phyloP scores from a whole-genome alignment of 2,888 invertebrate genomes.

The Stegana nigrithorax region DNA sequence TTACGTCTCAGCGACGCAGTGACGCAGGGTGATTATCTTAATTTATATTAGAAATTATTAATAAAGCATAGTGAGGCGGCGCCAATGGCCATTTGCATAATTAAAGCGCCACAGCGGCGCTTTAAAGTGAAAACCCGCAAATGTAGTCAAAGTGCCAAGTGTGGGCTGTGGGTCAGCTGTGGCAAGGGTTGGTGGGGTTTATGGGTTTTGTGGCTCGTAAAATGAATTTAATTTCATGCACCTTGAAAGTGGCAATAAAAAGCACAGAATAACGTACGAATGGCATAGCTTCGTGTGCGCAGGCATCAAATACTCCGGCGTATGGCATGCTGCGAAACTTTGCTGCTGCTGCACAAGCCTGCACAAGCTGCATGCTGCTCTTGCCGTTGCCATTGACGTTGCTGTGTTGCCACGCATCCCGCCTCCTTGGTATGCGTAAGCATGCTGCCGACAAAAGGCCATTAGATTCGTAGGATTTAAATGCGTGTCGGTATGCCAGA shows the following conservation, averaged over 20 bases:
- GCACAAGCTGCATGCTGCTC: not conserved
- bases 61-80: not conserved
- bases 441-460: not conserved
- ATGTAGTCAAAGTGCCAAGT: too few relatives aligned
- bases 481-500: slow-evolving; percentile 32
- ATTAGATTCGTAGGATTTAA: slow-evolving; percentile 30
- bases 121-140: not conserved
- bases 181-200: too few relatives aligned
- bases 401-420: slow-evolving; percentile 16
- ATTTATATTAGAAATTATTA: slow-evolving; percentile 9
- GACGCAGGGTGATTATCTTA: too few relatives aligned
- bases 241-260: slow-evolving; percentile 57
- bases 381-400: not conserved
- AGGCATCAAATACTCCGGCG: slow-evolving; percentile 1
- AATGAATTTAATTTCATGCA: slow-evolving; percentile 55
- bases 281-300: slow-evolving; percentile 31
- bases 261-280: slow-evolving; percentile 43
- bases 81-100: slow-evolving; percentile 52
- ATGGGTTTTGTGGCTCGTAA: slow-evolving; percentile 46
- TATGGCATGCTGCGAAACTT: slow-evolving; percentile 2
- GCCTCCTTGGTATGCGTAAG: not conserved
- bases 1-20: too few relatives aligned
- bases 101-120: slow-evolving; percentile 43
- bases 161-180: too few relatives aligned
- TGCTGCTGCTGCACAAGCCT: not conserved